Evolutionary conservation across 2,888 invertebrate genomes (phyloP), one percentile per base, ranked within the genome.

Genomic region (Drosophila neotestacea): DNA sequence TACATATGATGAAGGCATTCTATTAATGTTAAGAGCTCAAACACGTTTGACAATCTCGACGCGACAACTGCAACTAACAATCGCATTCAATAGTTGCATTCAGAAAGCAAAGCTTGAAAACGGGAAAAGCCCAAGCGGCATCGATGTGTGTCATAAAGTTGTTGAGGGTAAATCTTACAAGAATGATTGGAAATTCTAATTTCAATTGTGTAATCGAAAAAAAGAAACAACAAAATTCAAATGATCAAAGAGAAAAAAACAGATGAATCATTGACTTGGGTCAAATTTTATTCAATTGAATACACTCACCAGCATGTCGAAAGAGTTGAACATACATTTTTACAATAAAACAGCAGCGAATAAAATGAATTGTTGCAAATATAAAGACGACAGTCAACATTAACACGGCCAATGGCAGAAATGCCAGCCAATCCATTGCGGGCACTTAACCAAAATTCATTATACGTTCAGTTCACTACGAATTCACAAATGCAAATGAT

Each of bases 401-500:
- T 13, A 75, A 11, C 16, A 75, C 54, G 9, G 42, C 28, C 55
- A 78, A 32, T 13, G 79, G 78, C 39, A 78, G 38, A 52, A 78
- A 66, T 38, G 75, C 66, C 39, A 75, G 48, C 63, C 60, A 78
- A 56, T 66, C 75, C 79, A 78, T 78, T 16, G 22, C 51, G 2
- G 3, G 9, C 22, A 36, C 42, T 44, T 47, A 44, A 30, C 2
- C 42, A 32, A 62, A 47, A 63, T 48, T 10, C 48, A 58, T 66
- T 65, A 48, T 41, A 22, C 66, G 74, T 48, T 47, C 76, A 61
- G 63, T 36, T 51, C 76, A 46, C 76, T 46, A 39, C 52, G 50
- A 71, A 72, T 51, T 39, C 51, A 61, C 72, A 75, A 78, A 72
- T 68, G 72, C 66, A 72, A 78, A 69, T 78, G 69, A 63, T 39